phyloP scores from a whole-genome alignment of 2,113 vertebrate species.

The zebrafish (Danio rerio) region GRCz12tu NC_133190.1:19986501-19987000 shows the following conservation, averaged over 20 bases:
- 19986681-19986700: too few relatives aligned
- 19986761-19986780: constrained; percentile 18
- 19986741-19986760: background rate
- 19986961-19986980: background rate
- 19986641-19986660: too few relatives aligned
- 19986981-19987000: constrained; percentile 19
- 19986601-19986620: too few relatives aligned
- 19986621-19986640: too few relatives aligned
- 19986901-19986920: constrained; percentile 65
- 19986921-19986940: constrained; percentile 38
- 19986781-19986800: background rate
- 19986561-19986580: too few relatives aligned
- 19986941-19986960: constrained; percentile 12
- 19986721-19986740: background rate
- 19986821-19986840: constrained; percentile 55
- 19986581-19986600: too few relatives aligned
- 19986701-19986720: too few relatives aligned
- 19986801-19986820: constrained; percentile 55
- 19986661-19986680: too few relatives aligned
- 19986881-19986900: constrained; percentile 63
- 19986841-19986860: constrained; percentile 57
- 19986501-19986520: too few relatives aligned
- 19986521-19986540: too few relatives aligned
- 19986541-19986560: too few relatives aligned
- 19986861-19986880: constrained; percentile 67